A percentile compares a stretch with the other conserved stretches of the same genome.
phyloP scores from a whole-genome alignment of 1,140 invertebrate species.

The Meloidogyne floridensis region DNA sequence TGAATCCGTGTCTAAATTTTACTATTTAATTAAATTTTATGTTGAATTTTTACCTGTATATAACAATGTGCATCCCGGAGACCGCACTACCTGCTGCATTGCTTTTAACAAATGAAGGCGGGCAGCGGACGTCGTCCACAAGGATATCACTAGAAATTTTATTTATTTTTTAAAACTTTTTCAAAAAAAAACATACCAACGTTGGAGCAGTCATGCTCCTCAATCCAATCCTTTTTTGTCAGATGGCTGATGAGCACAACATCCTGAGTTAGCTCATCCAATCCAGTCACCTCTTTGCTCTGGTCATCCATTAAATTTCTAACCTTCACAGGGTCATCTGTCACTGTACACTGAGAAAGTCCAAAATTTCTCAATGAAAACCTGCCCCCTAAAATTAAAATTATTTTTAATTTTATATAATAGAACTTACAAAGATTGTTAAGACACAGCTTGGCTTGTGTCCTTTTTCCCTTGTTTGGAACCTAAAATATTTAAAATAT shows the following conservation, averaged over 20 bases:
- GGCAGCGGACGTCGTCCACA: slow-evolving; percentile 11
- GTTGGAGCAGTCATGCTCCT: slow-evolving; percentile 10
- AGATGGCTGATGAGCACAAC: not conserved
- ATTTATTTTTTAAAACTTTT: not conserved
- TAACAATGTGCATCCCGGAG: not conserved
- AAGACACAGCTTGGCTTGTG: not conserved
- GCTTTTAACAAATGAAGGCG: not conserved
- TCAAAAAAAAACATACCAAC: not conserved
- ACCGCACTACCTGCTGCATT: not conserved
- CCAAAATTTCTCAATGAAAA: slow-evolving; percentile 2
- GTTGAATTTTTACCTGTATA: not conserved
- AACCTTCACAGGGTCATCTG: not conserved
- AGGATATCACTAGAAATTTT: not conserved
- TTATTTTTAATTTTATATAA: not conserved
- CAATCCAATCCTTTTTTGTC: slow-evolving; percentile 7
- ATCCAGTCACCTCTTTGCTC: not conserved
- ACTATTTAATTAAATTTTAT: not conserved
- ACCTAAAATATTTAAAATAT: not conserved
- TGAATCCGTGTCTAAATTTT: not conserved
- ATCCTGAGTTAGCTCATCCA: not conserved
- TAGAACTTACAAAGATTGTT: no score
- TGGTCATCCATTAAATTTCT: not conserved
- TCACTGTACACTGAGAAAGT: not conserved
- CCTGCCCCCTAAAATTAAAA: not conserved
- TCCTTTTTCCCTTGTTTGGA: not conserved